Percentiles rank a stretch among this genome's conserved stretches.
phyloP scores from a whole-genome alignment of 2,888 invertebrate species.

The Caprella mutica region DNA sequence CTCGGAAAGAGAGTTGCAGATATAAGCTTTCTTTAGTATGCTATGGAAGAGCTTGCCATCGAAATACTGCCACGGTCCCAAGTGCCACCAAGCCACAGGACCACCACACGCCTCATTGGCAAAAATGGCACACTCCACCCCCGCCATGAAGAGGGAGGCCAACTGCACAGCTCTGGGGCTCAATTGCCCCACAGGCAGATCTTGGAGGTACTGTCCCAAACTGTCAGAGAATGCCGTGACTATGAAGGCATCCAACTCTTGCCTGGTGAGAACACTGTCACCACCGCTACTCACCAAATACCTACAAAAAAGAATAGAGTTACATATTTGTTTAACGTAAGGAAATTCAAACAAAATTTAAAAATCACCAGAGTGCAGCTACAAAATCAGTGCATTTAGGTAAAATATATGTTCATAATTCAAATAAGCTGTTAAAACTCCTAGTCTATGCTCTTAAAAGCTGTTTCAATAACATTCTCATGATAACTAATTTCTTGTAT shows the following conservation, averaged over 20 bases:
- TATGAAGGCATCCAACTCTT: conserved; percentile 78
- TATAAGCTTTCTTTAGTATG: conserved; percentile 26
- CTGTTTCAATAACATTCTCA: too few relatives aligned
- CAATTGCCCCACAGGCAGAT: conserved; percentile 81
- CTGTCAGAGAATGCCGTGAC: conserved; percentile 79
- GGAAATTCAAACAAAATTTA: too few relatives aligned
- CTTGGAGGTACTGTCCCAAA: conserved; percentile 78
- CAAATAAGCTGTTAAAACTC: too few relatives aligned
- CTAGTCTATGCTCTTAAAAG: too few relatives aligned
- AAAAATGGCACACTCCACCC: conserved; percentile 72
- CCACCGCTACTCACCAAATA: conserved; percentile 39
- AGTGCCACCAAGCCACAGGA: conserved; percentile 81
- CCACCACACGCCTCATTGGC: conserved; percentile 90
- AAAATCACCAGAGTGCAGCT: too few relatives aligned
- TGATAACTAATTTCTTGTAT: too few relatives aligned
- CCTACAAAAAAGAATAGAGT: conserved; percentile 39
- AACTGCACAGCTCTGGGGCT: conserved; percentile 72
- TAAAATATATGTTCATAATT: too few relatives aligned
- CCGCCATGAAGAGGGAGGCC: conserved; percentile 78
- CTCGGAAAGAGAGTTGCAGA: conserved; percentile 26
- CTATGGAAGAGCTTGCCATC: conserved; percentile 80
- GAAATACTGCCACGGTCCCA: conserved; percentile 84
- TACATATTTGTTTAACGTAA: too few relatives aligned
- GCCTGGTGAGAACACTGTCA: conserved; percentile 53
- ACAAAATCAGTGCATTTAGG: too few relatives aligned